Base-by-base conservation (phyloP, 30 jellyfish, hydroid and myxozoan genomes). In the Turritopsis dohrnii region DNA sequence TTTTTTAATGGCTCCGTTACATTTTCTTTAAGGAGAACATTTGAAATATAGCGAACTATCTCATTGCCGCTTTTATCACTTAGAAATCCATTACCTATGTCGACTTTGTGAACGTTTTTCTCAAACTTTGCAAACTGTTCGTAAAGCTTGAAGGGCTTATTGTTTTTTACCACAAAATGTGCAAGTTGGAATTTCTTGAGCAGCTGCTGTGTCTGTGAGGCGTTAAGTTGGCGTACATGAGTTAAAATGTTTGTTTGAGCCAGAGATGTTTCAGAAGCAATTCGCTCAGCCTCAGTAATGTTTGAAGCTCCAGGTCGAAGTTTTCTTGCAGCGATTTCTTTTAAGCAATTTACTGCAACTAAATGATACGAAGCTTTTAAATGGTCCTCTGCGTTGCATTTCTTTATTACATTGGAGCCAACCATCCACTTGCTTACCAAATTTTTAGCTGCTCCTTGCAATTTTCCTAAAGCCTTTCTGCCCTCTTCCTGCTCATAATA, bases 91-190 rank as follows among this genome's bases (percentile, higher is more conserved):
- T 54, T 54, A 18, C 72, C n/a, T 54, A 54, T n/a, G n/a, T 54
- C 72, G 72, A 54, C 72, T n/a, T 54, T 54, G n/a, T 54, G 72
- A 18, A 54, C 72, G 72, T 54, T 54, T 54, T 54, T 54, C 72
- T 54, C 72, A n/a, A 54, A n/a, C n/a, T 54, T 54, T 16, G n/a
- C 72, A 54, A 54, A 54, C 19, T 54, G 18, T n/a, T 54, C n/a
- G n/a, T 54, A 54, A n/a, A n/a, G 18, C n/a, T 54, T 54, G n/a
- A 54, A 54, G n/a, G 72, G n/a, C n/a, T 54, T 54, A n/a, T 54
- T 54, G n/a, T 54, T 18, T n/a, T 16, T 54, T 16, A 54, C 72
- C n/a, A n/a, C n/a, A n/a, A 54, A 54, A n/a, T 54, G 72, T 54
- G 72, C 72, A 16, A 54, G 72, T n/a, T 54, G 72, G n/a, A 54